A percentile compares a stretch with the other conserved stretches of the same genome.
Conservation (phyloP, 2,888 invertebrate species). For the Andrena chrysosceles region DNA sequence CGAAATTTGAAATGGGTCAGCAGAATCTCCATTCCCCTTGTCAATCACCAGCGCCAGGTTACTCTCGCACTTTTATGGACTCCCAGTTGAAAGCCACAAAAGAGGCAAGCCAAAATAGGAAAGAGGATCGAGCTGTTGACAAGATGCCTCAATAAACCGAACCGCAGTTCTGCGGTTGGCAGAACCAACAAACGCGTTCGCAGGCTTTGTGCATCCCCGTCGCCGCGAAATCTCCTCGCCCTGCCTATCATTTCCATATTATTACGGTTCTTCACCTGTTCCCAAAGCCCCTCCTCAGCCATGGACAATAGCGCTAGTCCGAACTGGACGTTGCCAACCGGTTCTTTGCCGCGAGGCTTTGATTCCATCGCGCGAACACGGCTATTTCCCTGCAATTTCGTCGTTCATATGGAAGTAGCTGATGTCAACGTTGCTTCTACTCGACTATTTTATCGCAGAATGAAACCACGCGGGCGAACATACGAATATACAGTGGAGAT, state of each 20-base stretch:
- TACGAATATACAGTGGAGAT: no score
- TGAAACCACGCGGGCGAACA: no score
- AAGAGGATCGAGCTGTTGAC: slow-evolving; percentile 38
- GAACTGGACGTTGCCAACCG: slow-evolving; percentile 41
- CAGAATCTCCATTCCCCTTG: no score
- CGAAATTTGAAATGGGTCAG: no score
- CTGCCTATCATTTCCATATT: slow-evolving; percentile 76
- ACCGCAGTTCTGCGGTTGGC: slow-evolving; percentile 70
- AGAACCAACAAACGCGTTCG: slow-evolving; percentile 70
- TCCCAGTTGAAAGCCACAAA: no score
- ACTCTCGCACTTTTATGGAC: no score
- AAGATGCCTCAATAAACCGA: slow-evolving; percentile 65
- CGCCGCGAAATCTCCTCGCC: slow-evolving; percentile 58
- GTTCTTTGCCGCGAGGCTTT: slow-evolving; percentile 21
- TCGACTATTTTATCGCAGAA: no score
- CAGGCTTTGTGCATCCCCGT: slow-evolving; percentile 63
- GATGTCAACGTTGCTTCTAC: no score
- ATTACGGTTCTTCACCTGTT: slow-evolving; percentile 73
- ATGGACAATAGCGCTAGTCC: slow-evolving; percentile 48
- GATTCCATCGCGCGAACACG: slow-evolving; percentile 4
- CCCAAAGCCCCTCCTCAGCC: slow-evolving; percentile 38
- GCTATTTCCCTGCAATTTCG: not conserved
- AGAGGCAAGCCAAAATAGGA: no score
- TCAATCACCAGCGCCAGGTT: no score
- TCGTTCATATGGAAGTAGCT: slow-evolving; percentile 33